Percentiles rank a stretch among this genome's conserved stretches.
Evolutionary conservation across 2,797 vertebrate genomes (phyloP).

Genomic region (Capromys pilorides): DNA sequence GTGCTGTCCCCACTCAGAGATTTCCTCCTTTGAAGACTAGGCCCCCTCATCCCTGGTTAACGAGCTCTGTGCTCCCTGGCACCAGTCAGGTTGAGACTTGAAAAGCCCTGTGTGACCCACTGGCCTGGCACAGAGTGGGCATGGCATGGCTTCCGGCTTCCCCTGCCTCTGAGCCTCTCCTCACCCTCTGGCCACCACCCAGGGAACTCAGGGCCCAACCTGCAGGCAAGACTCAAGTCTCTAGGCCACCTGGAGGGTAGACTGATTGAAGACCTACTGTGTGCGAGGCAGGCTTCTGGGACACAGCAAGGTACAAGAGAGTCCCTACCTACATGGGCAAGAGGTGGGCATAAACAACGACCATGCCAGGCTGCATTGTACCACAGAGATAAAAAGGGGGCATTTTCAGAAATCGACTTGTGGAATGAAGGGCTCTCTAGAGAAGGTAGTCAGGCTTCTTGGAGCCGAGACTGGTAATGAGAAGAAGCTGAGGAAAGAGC

Average conservation of each 20-base stretch:
- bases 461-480: not conserved
- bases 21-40: constrained; percentile 32
- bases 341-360: not conserved
- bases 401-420: not conserved
- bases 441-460: not conserved
- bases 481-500: not conserved
- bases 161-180: not conserved
- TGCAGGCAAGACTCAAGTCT: not conserved
- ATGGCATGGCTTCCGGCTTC: not conserved
- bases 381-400: not conserved
- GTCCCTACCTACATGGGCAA: not conserved
- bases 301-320: not conserved
- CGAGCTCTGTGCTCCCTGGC: constrained; percentile 3
- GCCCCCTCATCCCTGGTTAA: not conserved
- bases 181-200: too few species aligned
- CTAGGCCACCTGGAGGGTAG: not conserved
- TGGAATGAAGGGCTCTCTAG: not conserved
- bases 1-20: not conserved
- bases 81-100: not conserved
- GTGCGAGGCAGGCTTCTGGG: not conserved
- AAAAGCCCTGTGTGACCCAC: constrained; percentile 64
- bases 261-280: not conserved
- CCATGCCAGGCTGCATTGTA: not conserved
- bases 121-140: constrained; percentile 19
- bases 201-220: not conserved